Evolutionary conservation across 2,113 vertebrate species (phyloP).

Genomic region (Tauraco erythrolophus): DNA sequence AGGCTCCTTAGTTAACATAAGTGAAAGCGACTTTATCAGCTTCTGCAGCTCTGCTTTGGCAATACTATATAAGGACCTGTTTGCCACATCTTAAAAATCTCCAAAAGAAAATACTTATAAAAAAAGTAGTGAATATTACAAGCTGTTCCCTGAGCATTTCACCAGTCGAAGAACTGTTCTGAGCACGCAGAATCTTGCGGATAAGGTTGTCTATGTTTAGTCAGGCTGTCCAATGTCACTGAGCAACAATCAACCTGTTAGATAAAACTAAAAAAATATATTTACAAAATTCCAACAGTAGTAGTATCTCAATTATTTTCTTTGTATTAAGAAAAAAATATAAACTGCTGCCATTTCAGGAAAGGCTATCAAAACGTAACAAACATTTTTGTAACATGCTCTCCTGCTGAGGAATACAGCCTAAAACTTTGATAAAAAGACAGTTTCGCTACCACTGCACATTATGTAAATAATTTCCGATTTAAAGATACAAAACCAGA

Average conservation of each 20-base stretch:
- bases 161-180: not conserved
- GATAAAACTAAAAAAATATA: not conserved
- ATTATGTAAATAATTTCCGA: slow-evolving; percentile 27
- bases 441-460: not conserved
- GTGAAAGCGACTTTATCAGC: slow-evolving; percentile 42
- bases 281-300: not conserved
- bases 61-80: slow-evolving; percentile 60
- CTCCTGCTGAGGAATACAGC: not conserved
- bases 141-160: slow-evolving; percentile 51
- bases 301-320: not conserved
- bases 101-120: slow-evolving; percentile 53
- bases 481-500: slow-evolving; percentile 53
- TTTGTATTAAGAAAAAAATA: not conserved
- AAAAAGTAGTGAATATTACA: slow-evolving; percentile 65
- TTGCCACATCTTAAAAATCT: slow-evolving; percentile 49
- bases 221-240: not conserved
- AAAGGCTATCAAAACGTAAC: not conserved
- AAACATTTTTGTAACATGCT: not conserved
- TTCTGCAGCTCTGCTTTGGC: slow-evolving; percentile 36
- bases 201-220: slow-evolving; percentile 6
- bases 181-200: not conserved
- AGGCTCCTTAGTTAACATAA: slow-evolving; percentile 40
- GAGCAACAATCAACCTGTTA: not conserved
- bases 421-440: not conserved
- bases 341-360: not conserved